Evolutionary conservation across 2,113 vertebrate species (phyloP), one percentile per base, ranked within the genome.

Genomic region (Tachuris rubrigastra): DNA sequence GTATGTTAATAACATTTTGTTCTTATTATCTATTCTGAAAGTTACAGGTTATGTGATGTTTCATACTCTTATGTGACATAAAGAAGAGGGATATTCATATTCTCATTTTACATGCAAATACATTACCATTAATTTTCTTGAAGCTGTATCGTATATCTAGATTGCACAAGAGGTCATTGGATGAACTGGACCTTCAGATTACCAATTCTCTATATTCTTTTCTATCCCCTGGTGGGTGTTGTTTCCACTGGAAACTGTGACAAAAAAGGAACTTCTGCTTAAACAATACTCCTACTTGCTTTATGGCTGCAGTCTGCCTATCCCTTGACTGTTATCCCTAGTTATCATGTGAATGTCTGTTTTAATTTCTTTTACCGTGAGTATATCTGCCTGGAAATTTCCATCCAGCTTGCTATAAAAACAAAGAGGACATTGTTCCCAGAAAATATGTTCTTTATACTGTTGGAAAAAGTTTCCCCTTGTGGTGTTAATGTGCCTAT

Each of bases 311-410:
- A 66, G 17, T 18, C 46, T 76, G 65, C 18, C 9, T 75, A 39
- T 67, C 68, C 72, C 91, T n/a, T 69, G 41, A 39, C 42, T 83
- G 66, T 63, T 41, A 19, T 91, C 71, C 90, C 59, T n/a, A 24
- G 20, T 75, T 85, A 89, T 33, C 69, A 65, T 67, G 23, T 31
- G 65, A 89, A 86, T 9, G 19, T 52, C 35, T 83, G 20, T 50
- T 92, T 83, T 83, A 58, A 74, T 84, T 74, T 77, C 19, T 85
- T 80, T 93, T 77, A 50, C 41, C 0, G 0, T 47, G 47, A 75
- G 22, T 83, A 42, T 80, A 35, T 87, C 27, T 90, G 49, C 46
- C 58, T 94, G 84, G 62, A 89, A 91, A 89, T 76, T 95, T 91
- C 77, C 22, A 60, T 68, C 60, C 53, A 62, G 15, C 37, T 82